Conservation (phyloP, 2,797 vertebrate genomes). For the Octomys mimax region DNA sequence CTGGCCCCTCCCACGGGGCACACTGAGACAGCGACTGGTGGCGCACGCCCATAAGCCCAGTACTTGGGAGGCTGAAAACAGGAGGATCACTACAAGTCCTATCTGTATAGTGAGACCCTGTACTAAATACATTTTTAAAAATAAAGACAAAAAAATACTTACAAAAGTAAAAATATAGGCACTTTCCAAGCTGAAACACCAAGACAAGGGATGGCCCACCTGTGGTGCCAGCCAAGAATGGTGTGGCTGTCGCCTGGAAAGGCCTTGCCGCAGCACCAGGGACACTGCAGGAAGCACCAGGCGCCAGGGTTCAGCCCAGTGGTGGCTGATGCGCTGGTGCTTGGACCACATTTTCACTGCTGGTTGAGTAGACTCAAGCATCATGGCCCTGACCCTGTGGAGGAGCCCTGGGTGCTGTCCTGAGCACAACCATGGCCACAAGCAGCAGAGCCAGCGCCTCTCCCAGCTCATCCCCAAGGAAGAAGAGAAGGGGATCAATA, state of each 20-base stretch:
- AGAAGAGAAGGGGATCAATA: background rate
- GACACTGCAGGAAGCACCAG: background rate
- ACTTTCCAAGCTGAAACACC: background rate
- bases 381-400: background rate
- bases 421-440: background rate
- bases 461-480: background rate
- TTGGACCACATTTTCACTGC: background rate
- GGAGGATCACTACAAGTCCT: no score
- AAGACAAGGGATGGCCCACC: background rate
- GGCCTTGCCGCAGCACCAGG: fast-evolving
- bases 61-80: no score
- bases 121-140: no score
- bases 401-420: background rate
- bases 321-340: background rate
- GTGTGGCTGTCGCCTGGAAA: background rate
- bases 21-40: no score
- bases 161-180: background rate
- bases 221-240: background rate
- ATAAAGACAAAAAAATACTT: background rate
- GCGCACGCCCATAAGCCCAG: no score
- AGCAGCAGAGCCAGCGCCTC: background rate
- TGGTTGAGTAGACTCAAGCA: background rate
- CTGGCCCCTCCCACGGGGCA: no score
- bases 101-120: no score
- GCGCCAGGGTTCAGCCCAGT: background rate